Percentiles rank a stretch among this genome's conserved stretches.
phyloP scores from a whole-genome alignment of 2,113 vertebrate genomes.

The Stomatorhinus ivindoensis region DNA sequence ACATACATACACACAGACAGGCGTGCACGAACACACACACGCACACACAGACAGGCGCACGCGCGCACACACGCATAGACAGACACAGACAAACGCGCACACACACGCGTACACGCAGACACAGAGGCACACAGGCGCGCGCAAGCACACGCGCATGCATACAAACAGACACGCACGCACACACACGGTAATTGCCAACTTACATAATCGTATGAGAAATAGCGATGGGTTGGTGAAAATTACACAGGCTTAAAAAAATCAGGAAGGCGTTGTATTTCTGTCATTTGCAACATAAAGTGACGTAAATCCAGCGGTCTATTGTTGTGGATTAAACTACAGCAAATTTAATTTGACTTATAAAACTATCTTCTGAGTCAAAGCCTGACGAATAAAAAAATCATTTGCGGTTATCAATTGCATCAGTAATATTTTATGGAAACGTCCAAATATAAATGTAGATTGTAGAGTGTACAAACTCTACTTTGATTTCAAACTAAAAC shows the following conservation, averaged over 20 bases:
- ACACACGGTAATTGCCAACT: neutral
- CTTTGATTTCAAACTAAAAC: neutral
- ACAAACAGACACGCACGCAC: neutral
- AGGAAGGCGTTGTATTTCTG: neutral
- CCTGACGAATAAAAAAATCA: neutral
- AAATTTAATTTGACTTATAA: neutral
- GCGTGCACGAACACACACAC: neutral
- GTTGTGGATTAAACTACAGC: neutral
- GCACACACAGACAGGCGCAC: neutral
- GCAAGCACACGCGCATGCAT: neutral
- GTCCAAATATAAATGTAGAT: neutral
- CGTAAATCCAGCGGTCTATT: neutral
- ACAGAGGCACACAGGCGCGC: neutral
- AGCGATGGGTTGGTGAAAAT: neutral
- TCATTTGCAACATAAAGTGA: neutral
- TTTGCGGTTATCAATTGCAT: neutral
- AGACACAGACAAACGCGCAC: neutral
- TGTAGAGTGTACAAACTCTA: neutral
- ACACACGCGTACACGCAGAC: neutral
- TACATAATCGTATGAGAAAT: neutral
- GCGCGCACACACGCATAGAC: neutral
- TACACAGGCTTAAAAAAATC: neutral
- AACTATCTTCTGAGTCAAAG: neutral
- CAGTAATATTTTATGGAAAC: neutral
- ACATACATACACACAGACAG: neutral